Percentiles rank a stretch among this genome's conserved stretches.
Conservation (phyloP, 2,797 vertebrate genomes). For the Potorous gilbertii region DNA sequence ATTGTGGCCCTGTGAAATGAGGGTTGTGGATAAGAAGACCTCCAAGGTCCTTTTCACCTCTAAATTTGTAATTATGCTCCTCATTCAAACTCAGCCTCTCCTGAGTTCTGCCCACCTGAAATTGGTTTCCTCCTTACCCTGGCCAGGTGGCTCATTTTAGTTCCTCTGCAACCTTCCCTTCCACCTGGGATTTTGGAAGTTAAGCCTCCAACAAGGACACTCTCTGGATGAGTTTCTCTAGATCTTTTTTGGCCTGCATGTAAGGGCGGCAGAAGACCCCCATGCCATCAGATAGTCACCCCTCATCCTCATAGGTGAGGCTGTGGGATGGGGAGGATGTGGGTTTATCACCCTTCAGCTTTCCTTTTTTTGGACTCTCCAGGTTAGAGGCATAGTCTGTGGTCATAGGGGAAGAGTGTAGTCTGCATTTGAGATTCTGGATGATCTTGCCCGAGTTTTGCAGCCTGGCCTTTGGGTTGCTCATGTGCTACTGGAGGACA, state of each 20-base stretch:
- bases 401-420: conserved; percentile 85
- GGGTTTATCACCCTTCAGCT: conserved; percentile 70
- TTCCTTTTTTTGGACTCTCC: conserved; percentile 87
- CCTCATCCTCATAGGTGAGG: conserved; percentile 91
- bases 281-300: conserved; percentile 92
- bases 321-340: conserved; percentile 87
- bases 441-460: conserved; percentile 90
- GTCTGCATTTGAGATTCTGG: conserved; percentile 88
- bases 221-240: conserved; percentile 88
- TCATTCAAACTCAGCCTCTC: not conserved
- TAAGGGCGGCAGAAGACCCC: conserved; percentile 77
- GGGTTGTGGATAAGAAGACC: not conserved
- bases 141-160: conserved; percentile 86
- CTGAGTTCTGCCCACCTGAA: not conserved
- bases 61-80: not conserved
- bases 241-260: conserved; percentile 83
- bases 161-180: conserved; percentile 83
- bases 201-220: conserved; percentile 93
- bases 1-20: no score
- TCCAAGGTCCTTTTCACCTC: not conserved
- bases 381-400: conserved; percentile 91
- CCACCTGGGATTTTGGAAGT: conserved; percentile 84
- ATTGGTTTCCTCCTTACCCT: conserved; percentile 82
- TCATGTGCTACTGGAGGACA: conserved; percentile 88
- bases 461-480: conserved; percentile 90